These are phyloP conservation scores for Toxonevra muliebris DNA, from an alignment of 2,888 invertebrate species.

Conservation along the genomic window DNA sequence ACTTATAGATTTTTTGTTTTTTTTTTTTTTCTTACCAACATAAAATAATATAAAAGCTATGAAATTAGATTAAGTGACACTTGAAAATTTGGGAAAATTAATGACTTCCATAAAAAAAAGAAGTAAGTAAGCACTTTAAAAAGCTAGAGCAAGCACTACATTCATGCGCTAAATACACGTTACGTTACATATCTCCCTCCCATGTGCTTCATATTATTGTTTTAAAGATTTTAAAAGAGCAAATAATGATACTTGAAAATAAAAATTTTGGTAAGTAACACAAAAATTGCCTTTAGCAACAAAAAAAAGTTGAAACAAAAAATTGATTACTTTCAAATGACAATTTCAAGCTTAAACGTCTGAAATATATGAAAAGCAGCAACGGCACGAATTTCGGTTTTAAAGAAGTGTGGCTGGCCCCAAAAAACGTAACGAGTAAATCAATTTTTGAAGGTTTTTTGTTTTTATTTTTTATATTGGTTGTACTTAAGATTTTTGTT, in stretches of 20 bases:
- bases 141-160: no score
- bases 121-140: no score
- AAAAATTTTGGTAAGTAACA: not conserved
- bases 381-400: not conserved
- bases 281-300: not conserved
- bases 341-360: constrained; percentile 16
- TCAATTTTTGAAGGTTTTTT: constrained; percentile 1
- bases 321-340: constrained; percentile 19
- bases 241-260: constrained; percentile 12
- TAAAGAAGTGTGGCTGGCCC: not conserved
- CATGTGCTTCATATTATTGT: no score
- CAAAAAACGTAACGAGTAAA: not conserved
- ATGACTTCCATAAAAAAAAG: constrained; percentile 3
- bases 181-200: no score
- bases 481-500: no score
- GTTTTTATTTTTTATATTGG: no score
- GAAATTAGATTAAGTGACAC: constrained; percentile 34
- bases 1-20: no score
- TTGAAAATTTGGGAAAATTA: constrained; percentile 8
- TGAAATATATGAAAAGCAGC: not conserved
- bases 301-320: not conserved
- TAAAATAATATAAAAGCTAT: constrained; percentile 8
- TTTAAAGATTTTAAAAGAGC: not conserved
- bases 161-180: no score
- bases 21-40: no score